Conservation (phyloP, 2,113 vertebrate species). For the Phylloscopus trochilus region DNA sequence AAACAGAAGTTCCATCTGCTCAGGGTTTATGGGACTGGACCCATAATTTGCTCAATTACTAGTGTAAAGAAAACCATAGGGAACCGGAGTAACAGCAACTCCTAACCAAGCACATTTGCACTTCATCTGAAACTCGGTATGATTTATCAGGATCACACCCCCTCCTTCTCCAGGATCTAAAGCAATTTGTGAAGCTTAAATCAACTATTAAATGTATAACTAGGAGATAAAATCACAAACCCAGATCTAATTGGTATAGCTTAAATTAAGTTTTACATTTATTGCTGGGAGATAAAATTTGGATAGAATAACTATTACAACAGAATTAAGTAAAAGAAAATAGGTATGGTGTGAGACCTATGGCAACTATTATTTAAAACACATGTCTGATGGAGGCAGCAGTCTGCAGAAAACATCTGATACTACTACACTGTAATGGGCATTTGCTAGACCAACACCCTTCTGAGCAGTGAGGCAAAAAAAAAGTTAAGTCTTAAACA, state of each 20-base stretch:
- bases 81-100: constrained; percentile 1
- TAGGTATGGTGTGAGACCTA: constrained; percentile 29
- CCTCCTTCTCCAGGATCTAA: constrained; percentile 19
- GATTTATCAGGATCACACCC: constrained; percentile 10
- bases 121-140: neutral
- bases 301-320: constrained; percentile 62
- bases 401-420: constrained; percentile 31
- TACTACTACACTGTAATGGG: neutral
- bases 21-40: constrained; percentile 22
- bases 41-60: constrained; percentile 52
- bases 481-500: neutral
- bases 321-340: constrained; percentile 66
- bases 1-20: constrained; percentile 50
- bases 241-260: constrained; percentile 60
- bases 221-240: constrained; percentile 68
- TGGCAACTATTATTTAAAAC: constrained; percentile 56
- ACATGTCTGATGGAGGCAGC: constrained; percentile 32
- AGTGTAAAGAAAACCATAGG: constrained; percentile 34
- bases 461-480: neutral
- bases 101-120: constrained; percentile 19
- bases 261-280: constrained; percentile 71
- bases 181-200: constrained; percentile 66
- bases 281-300: constrained; percentile 61
- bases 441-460: neutral
- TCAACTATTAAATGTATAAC: constrained; percentile 64